Evolutionary conservation across 2,113 vertebrate species (phyloP).

Genomic region (Empidonax traillii): DNA sequence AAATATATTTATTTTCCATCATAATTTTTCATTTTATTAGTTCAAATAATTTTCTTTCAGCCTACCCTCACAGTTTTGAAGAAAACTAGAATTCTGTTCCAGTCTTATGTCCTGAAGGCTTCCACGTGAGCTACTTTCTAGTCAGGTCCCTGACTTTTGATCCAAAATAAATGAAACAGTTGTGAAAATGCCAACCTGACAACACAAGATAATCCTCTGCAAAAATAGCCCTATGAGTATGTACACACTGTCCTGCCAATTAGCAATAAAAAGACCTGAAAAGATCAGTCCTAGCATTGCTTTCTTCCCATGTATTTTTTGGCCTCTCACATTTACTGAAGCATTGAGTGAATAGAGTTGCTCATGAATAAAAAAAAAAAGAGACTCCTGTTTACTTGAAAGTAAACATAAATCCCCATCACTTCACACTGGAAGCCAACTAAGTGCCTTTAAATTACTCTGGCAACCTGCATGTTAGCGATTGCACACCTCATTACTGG

Average conservation of each 20-base stretch:
- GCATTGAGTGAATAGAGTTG: neutral
- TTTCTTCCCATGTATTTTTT: neutral
- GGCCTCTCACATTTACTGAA: neutral
- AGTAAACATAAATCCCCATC: constrained; percentile 4
- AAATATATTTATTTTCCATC: neutral
- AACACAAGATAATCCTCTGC: neutral
- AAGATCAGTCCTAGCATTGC: neutral
- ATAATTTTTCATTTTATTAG: neutral
- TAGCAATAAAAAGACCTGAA: neutral
- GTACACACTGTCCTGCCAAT: neutral
- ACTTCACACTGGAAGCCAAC: constrained; percentile 1
- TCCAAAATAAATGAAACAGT: neutral
- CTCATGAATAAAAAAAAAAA: neutral
- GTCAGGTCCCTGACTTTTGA: neutral
- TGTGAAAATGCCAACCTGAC: neutral
- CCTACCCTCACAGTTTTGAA: neutral
- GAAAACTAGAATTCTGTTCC: neutral
- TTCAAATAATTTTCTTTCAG: neutral
- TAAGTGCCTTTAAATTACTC: constrained; percentile 24
- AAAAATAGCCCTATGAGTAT: neutral
- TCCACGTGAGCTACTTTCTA: neutral
- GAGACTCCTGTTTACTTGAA: neutral
- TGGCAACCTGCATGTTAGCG: constrained; percentile 5
- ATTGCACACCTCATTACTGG: neutral
- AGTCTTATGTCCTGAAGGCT: neutral